Evolutionary conservation across 2,888 invertebrate species (phyloP), one percentile per base, ranked within the genome.

Genomic region (Pandemis corylana): DNA sequence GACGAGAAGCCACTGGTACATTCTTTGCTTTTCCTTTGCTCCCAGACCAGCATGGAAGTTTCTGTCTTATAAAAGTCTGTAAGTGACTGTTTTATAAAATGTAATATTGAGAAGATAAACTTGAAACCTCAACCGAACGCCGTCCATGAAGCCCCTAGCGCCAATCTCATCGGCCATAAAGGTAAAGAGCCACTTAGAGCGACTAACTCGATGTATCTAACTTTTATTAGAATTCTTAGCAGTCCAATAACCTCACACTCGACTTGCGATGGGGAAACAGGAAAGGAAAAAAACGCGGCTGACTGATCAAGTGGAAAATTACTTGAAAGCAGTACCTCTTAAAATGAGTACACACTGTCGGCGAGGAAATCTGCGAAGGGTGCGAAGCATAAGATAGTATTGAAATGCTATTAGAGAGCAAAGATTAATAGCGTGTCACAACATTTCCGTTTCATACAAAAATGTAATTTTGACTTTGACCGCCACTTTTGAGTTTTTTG

Each of bases 301-400:
- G 84, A 82, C 85, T 87, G 89, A 90, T 91, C 90, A 89, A 86
- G 87, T 89, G 90, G 90, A 91, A 91, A 91, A 91, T 92, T 91
- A 89, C 89, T 88, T 84, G 84, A 88, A 89, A 82, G 84, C 84
- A 85, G 82, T 83, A 79, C 82, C 84, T 82, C 82, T 80, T 77
- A 79, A 80, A 76, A 83, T 76, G 76, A 59, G 78, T 77, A 83
- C 81, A 81, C 76, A 85, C 77, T 71, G 85, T 5, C 56, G 12
- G 10, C 15, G 6, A 56, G 28, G 28, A 59, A 28, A 12, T 28
- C 10, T 10, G 28, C 28, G 20, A 20, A 56, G 15, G 9, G 7
- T 7, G 7, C 12, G 7, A 56, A 59, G 28, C 28, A 36, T 36
- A 36, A 36, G 28, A 36, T 4, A 36, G 28, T 36, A 36, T 36